A percentile compares a stretch with the other conserved stretches of the same genome.
phyloP scores from a whole-genome alignment of 2,888 invertebrate species.

The Ormyrus nitidulus region DNA sequence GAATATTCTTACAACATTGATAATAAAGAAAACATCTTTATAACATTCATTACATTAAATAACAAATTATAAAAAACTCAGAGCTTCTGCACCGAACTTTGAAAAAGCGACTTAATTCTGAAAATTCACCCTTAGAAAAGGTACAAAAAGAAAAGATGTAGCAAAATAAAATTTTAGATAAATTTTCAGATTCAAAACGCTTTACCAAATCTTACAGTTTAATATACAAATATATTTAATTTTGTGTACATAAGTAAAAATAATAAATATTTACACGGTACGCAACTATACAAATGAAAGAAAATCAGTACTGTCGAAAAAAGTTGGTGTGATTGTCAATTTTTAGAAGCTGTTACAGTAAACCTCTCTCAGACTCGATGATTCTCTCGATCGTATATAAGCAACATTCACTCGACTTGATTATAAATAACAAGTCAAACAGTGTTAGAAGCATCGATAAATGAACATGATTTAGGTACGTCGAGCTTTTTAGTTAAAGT shows the following conservation, averaged over 20 bases:
- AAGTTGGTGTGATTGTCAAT: slow-evolving; percentile 70
- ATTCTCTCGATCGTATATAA: slow-evolving; percentile 20
- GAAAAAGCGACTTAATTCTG: slow-evolving; percentile 27
- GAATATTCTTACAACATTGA: slow-evolving; percentile 71
- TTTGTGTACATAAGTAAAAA: slow-evolving; percentile 62
- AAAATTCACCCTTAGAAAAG: slow-evolving; percentile 21
- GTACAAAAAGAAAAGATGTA: background rate
- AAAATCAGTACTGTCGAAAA: slow-evolving; percentile 69
- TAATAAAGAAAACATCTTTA: slow-evolving; percentile 72
- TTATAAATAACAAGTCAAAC: slow-evolving; percentile 34
- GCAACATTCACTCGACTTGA: slow-evolving; percentile 23
- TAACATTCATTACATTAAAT: slow-evolving; percentile 74
- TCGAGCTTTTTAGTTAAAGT: slow-evolving; percentile 38
- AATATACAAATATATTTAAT: slow-evolving; percentile 44
- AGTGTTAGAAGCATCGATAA: background rate
- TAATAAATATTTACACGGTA: slow-evolving; percentile 71
- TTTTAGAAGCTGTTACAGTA: slow-evolving; percentile 59
- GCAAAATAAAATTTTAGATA: slow-evolving; percentile 32
- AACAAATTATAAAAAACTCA: slow-evolving; percentile 74
- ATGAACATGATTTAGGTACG: background rate
- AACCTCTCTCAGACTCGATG: slow-evolving; percentile 38
- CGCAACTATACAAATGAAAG: slow-evolving; percentile 63
- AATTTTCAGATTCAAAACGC: slow-evolving; percentile 55
- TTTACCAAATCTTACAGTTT: slow-evolving; percentile 61
- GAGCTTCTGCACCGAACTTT: slow-evolving; percentile 63